Percentiles rank a stretch among this genome's conserved stretches.
phyloP scores from a whole-genome alignment of 92 coral and sea anemone genomes.

The Palythoa grandiflora region DNA sequence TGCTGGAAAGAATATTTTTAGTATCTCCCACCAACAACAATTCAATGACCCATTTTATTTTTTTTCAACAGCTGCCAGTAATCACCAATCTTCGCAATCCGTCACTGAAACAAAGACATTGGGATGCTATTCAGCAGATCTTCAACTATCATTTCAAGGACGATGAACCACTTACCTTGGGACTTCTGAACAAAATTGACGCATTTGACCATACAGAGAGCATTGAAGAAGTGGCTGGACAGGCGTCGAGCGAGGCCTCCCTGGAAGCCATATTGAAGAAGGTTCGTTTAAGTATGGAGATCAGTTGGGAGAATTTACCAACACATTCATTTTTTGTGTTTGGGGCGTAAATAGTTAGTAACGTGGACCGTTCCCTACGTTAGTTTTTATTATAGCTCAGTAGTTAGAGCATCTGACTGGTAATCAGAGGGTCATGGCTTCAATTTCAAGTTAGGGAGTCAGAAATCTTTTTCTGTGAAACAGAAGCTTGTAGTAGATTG shows the following conservation, averaged over 20 bases:
- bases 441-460: too few relatives aligned
- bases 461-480: background rate
- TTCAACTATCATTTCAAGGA: conserved; percentile 93
- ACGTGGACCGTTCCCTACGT: too few relatives aligned
- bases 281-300: conserved; percentile 49
- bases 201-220: conserved; percentile 98
- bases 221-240: conserved; percentile 97
- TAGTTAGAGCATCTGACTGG: too few relatives aligned
- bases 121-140: conserved; percentile 97
- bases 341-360: background rate
- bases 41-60: background rate
- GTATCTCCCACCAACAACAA: too few relatives aligned
- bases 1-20: too few relatives aligned
- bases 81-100: conserved; percentile 96
- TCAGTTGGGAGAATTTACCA: background rate
- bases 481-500: too few relatives aligned
- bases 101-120: conserved; percentile 95
- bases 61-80: conserved; percentile 78
- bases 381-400: too few relatives aligned
- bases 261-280: conserved; percentile 94
- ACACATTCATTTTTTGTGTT: background rate
- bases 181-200: conserved; percentile 86
- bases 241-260: conserved; percentile 98
- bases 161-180: conserved; percentile 95
- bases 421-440: too few relatives aligned